Evolutionary conservation across 1,140 invertebrate genomes (phyloP), one percentile per base, ranked within the genome.

Genomic region (Megathymus violae): DNA sequence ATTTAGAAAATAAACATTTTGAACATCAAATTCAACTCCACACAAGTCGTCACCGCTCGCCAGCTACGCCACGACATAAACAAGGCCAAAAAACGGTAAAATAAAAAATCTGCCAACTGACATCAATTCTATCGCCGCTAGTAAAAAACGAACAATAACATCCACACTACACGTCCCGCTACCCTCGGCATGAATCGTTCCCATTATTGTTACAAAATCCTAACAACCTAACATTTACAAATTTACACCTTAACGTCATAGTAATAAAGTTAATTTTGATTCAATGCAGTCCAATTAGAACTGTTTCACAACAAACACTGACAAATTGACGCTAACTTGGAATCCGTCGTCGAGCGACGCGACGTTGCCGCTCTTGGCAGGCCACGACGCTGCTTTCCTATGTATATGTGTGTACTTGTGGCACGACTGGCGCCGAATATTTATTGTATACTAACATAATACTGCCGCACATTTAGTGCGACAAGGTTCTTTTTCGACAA

Each of bases 361-460:
- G 83, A 81, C 74, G 88, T 91, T 91, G 88, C 83, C 88, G 82
- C 74, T 81, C 81, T 80, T 78, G 64, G 74, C 78, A 69, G 56
- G 73, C 80, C 59, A 74, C 81, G 73, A 71, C 79, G 80, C 71
- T 71, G 76, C 75, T 78, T 71, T 72, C 67, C 75, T 88, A 89
- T 88, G 85, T 90, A 89, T 90, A 90, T 85, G 86, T 88, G 85
- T 89, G 86, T 85, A 80, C 79, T 74, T 69, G 65, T 77, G 76
- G 81, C 79, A 86, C 87, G 88, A 88, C 88, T 89, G 86, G 86
- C 85, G 82, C 85, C 85, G 85, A 89, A 90, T 90, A 90, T 90
- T 90, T 90, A 89, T 90, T 90, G 88, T 90, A 90, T 89, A 90
- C 83, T 86, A 87, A 88, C 88, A 88, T 82, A 90, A 88, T 87